Conservation (phyloP, 2,888 invertebrate species). For the Frankliniella intonsa region DNA sequence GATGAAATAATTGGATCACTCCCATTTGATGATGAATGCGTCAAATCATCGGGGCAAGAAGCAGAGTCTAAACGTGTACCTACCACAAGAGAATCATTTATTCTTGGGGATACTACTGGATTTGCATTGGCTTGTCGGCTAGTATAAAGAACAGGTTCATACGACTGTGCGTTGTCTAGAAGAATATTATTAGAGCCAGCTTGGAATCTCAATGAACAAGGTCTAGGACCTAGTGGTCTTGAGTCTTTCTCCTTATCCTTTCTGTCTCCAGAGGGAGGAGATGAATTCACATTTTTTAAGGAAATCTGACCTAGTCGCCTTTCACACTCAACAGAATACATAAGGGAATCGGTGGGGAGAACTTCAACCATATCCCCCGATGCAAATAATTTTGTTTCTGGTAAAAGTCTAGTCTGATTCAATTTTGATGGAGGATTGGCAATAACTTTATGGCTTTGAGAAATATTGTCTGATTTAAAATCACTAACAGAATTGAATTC, state of each 20-base stretch:
- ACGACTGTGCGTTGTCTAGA: conserved; percentile 60
- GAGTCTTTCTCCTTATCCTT: neutral
- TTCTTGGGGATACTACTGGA: neutral
- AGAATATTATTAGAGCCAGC: conserved; percentile 75
- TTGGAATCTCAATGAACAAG: conserved; percentile 71
- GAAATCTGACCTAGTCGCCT: neutral
- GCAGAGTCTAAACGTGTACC: neutral
- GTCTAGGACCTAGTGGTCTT: conserved; percentile 56
- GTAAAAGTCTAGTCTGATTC: neutral
- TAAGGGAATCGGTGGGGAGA: neutral
- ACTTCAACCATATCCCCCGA: neutral
- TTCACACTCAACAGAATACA: conserved; percentile 12
- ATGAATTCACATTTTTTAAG: neutral
- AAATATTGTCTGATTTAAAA: neutral
- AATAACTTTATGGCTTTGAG: neutral
- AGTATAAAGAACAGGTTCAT: conserved; percentile 67
- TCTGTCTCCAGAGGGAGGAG: neutral
- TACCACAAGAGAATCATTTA: neutral
- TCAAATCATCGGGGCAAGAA: neutral
- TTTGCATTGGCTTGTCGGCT: conserved; percentile 37
- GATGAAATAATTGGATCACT: neutral
- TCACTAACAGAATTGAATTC: neutral
- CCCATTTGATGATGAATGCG: neutral
- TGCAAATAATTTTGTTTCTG: neutral
- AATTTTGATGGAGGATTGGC: neutral